phyloP scores from a whole-genome alignment of 1,140 invertebrate species.

The Aphaenogaster rudis region DNA sequence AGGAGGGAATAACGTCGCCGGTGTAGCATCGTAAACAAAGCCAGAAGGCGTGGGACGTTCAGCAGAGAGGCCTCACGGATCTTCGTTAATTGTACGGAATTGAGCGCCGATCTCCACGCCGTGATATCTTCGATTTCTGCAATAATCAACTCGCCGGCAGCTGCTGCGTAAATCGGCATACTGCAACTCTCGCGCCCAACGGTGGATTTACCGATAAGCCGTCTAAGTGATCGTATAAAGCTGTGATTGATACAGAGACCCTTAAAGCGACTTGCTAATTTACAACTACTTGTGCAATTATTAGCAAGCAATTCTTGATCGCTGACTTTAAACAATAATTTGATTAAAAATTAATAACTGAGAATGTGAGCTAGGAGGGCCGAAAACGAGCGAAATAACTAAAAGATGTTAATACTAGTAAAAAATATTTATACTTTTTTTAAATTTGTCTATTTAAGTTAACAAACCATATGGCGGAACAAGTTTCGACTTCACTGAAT shows the following conservation, averaged over 20 bases:
- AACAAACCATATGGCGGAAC: too few species aligned
- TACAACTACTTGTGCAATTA: background rate
- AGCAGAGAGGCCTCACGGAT: conserved; percentile 68
- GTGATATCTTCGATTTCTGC: conserved; percentile 73
- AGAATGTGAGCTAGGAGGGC: too few species aligned
- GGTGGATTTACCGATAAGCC: conserved; percentile 24
- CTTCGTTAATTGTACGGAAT: conserved; percentile 82
- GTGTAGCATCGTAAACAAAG: conserved; percentile 80
- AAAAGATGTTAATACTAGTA: too few species aligned
- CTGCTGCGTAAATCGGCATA: conserved; percentile 28
- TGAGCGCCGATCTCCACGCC: conserved; percentile 55
- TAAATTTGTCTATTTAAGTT: too few species aligned
- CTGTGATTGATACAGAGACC: background rate
- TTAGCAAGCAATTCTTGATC: background rate
- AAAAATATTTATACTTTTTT: too few species aligned
- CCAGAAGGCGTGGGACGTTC: conserved; percentile 78
- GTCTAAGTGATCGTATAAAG: background rate
- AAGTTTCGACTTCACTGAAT: too few species aligned
- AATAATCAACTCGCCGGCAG: conserved; percentile 61
- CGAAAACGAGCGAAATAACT: too few species aligned
- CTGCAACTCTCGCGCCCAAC: background rate
- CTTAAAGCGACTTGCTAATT: background rate
- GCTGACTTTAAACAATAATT: background rate
- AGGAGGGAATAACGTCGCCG: conserved; percentile 75
- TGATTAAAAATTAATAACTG: too few species aligned